Conservation (phyloP, 23 tunicate species). For the Phallusia fumigata region DNA sequence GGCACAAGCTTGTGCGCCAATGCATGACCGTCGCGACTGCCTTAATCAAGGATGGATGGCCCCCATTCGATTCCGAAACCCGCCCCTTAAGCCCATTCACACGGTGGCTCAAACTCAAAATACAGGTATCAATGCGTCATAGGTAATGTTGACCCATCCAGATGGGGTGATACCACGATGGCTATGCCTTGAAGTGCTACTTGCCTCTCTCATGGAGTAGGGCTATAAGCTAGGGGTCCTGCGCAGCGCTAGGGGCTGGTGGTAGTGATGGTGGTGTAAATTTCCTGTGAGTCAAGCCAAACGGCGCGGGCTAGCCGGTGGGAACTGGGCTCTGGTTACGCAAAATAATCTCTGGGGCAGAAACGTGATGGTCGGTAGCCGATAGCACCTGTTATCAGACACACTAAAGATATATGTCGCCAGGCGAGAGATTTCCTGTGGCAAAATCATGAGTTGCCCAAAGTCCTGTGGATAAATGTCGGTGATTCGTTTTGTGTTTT, state of each 20-base stretch:
- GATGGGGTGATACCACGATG: neutral
- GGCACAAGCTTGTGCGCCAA: neutral
- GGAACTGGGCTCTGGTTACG: constrained; percentile 12
- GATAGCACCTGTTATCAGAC: constrained; percentile 1
- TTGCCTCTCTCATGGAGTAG: neutral
- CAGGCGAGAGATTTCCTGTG: too few relatives aligned
- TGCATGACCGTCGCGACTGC: constrained; percentile 8
- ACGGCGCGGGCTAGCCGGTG: neutral
- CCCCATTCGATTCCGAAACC: neutral
- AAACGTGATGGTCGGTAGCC: neutral
- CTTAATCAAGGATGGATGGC: neutral
- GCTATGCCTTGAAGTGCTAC: neutral
- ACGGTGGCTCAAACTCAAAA: neutral
- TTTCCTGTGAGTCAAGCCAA: neutral
- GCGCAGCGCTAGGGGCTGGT: neutral
- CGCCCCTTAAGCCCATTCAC: neutral
- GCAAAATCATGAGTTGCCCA: too few relatives aligned
- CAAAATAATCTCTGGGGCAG: neutral
- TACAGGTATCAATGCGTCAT: neutral
- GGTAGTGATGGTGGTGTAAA: too few relatives aligned
- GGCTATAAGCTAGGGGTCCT: neutral
- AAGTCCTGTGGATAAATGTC: too few relatives aligned
- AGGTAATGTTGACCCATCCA: neutral
- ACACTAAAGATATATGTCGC: too few relatives aligned
- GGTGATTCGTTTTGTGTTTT: too few relatives aligned